A percentile compares a stretch with the other conserved stretches of the same genome.
phyloP scores from a whole-genome alignment of 64 coral and sea anemone genomes.

The Montipora foliosa region DNA sequence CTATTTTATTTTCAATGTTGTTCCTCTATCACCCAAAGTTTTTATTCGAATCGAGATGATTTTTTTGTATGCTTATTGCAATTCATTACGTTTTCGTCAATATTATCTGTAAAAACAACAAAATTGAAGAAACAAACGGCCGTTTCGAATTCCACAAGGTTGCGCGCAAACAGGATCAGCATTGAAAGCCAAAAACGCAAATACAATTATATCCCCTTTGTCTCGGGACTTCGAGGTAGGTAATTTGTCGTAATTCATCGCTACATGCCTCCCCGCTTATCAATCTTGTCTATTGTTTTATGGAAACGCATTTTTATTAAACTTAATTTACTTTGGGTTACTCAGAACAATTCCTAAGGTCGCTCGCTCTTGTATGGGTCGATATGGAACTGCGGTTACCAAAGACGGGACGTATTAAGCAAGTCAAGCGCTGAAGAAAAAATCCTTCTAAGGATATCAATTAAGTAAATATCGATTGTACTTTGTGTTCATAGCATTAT shows the following conservation, averaged over 20 bases:
- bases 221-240: background rate
- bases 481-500: slow-evolving; percentile 4
- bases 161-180: slow-evolving; percentile 33
- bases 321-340: slow-evolving; percentile 41
- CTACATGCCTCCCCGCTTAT: background rate
- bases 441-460: slow-evolving; percentile 4
- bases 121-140: background rate
- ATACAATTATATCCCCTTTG: slow-evolving; percentile 5
- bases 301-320: slow-evolving; percentile 1
- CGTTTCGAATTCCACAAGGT: slow-evolving; percentile 31
- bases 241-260: background rate
- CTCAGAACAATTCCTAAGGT: slow-evolving; percentile 13
- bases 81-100: background rate
- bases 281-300: background rate
- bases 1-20: background rate
- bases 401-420: background rate
- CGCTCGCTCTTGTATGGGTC: slow-evolving; percentile 1
- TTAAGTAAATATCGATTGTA: slow-evolving; percentile 11
- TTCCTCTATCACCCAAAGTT: background rate
- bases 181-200: background rate
- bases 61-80: background rate
- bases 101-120: slow-evolving; percentile 38
- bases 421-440: slow-evolving; percentile 22
- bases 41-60: slow-evolving; percentile 8
- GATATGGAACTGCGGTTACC: no score